Conservation (phyloP, 2,797 vertebrate genomes). For the Neopelma chrysocephalum region DNA sequence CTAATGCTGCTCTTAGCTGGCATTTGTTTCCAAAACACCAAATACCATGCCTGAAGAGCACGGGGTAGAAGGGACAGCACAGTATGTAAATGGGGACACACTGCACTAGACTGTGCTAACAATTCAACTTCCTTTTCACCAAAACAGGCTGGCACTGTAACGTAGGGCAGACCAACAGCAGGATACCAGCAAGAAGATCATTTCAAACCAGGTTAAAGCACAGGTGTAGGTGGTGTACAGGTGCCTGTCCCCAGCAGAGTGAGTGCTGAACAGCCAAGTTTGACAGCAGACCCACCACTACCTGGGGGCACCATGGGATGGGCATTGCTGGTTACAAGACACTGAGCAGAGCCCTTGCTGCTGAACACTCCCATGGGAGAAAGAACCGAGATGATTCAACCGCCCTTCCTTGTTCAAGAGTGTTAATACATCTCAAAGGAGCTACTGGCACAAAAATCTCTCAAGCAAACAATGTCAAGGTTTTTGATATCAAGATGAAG, state of each 20-base stretch:
- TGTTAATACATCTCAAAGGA: neutral
- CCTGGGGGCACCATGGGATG: neutral
- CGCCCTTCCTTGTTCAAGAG: rapidly evolving
- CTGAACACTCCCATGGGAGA: neutral
- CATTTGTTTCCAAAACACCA: neutral
- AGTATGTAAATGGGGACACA: neutral
- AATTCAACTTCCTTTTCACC: neutral
- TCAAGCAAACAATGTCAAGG: neutral
- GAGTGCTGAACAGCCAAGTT: neutral
- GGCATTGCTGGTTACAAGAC: rapidly evolving
- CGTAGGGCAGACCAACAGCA: rapidly evolving
- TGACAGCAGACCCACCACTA: rapidly evolving
- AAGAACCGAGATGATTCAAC: neutral
- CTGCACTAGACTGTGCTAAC: neutral
- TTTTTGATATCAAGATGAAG: neutral
- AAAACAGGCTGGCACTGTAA: neutral
- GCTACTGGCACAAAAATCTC: neutral
- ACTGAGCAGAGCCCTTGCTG: neutral
- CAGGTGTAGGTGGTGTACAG: rapidly evolving
- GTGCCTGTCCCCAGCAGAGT: neutral
- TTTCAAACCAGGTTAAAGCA: neutral
- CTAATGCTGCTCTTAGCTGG: neutral
- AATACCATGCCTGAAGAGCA: neutral
- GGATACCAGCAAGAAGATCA: neutral
- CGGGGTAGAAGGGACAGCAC: rapidly evolving